Conservation (phyloP, 2,797 vertebrate genomes). For the Sebastes goodei region DNA sequence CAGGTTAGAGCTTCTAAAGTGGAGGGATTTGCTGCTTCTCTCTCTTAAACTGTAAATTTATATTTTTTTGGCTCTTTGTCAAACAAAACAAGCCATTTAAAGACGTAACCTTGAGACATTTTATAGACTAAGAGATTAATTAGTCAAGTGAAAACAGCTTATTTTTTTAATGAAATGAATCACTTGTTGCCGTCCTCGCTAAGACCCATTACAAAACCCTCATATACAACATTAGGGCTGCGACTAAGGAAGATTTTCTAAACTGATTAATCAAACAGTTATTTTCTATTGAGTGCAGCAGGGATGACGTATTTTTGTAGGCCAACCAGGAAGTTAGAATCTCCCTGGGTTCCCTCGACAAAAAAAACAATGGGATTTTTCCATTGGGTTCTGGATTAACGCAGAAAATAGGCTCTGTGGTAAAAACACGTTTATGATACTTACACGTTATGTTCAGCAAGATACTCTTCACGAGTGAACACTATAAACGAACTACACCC, state of each 20-base stretch:
- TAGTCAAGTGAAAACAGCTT: background rate
- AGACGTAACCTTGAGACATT: constrained; percentile 6
- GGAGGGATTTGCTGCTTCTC: background rate
- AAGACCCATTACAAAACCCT: background rate
- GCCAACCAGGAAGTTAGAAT: background rate
- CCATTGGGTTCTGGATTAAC: no score
- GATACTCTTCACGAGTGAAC: no score
- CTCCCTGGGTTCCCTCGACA: no score
- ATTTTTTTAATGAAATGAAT: background rate
- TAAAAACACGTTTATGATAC: no score
- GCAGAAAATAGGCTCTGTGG: no score
- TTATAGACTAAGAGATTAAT: background rate
- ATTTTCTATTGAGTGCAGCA: background rate
- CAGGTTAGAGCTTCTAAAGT: background rate
- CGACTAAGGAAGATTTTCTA: background rate
- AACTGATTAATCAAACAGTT: background rate
- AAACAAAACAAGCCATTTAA: constrained; percentile 2
- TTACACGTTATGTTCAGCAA: no score
- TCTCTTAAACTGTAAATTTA: background rate
- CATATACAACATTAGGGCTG: background rate
- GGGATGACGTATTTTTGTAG: background rate
- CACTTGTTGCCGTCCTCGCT: background rate
- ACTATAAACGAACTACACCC: no score
- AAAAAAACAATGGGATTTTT: no score
- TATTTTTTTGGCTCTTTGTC: background rate